These are phyloP conservation scores for Tineola bisselliella DNA, from an alignment of 2,888 invertebrate species.

Conservation along the genomic window DNA sequence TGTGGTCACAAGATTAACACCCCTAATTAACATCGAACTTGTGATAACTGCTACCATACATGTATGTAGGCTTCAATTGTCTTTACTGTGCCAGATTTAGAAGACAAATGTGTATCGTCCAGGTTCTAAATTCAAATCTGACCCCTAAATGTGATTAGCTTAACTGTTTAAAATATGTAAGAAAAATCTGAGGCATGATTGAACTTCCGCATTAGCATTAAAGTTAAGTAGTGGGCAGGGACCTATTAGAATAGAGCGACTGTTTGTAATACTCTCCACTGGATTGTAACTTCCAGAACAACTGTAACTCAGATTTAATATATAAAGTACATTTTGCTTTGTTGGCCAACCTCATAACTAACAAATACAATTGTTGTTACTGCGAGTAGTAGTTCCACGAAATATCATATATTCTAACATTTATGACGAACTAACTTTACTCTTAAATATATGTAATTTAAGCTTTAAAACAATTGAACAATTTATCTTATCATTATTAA, in stretches of 20 bases:
- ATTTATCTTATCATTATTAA: no score
- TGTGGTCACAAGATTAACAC: no score
- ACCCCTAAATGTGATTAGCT: no score
- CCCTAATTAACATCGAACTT: no score
- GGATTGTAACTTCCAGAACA: slow-evolving; percentile 14
- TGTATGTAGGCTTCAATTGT: no score
- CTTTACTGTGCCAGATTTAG: no score
- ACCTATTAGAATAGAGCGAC: not conserved
- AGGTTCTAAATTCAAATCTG: no score
- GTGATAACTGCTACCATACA: no score
- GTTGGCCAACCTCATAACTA: slow-evolving; percentile 26
- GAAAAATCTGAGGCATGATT: no score
- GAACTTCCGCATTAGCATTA: not conserved
- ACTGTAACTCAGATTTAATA: slow-evolving; percentile 15
- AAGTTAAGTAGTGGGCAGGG: not conserved
- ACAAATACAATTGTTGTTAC: slow-evolving; percentile 36
- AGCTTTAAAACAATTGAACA: no score
- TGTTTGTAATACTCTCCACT: not conserved
- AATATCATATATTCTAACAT: not conserved
- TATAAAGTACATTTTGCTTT: slow-evolving; percentile 1
- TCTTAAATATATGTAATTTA: not conserved
- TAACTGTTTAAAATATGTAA: no score
- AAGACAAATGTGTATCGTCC: no score
- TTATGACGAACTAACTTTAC: not conserved
- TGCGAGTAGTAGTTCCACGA: slow-evolving; percentile 18